phyloP scores from a whole-genome alignment of 2,888 invertebrate species.

The Papilio elwesi region DNA sequence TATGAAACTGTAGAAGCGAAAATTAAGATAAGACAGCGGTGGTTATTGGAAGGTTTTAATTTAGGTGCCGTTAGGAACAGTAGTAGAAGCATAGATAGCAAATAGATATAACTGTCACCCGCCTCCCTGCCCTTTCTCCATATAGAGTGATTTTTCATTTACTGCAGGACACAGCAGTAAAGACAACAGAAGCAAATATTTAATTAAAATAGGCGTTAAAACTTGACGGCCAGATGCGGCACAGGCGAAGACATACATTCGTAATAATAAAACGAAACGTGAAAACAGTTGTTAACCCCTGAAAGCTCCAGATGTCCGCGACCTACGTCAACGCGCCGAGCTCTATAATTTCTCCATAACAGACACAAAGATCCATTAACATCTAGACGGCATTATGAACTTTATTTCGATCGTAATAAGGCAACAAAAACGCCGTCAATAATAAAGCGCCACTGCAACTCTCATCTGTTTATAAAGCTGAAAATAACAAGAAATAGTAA shows the following conservation, averaged over 20 bases:
- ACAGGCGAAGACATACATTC: constrained; percentile 24
- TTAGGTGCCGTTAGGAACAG: no score
- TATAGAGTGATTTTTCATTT: constrained; percentile 24
- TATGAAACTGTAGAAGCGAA: no score
- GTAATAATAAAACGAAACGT: constrained; percentile 37
- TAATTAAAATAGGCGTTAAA: constrained; percentile 35
- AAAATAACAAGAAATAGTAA: constrained; percentile 63
- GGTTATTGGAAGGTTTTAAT: no score
- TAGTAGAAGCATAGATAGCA: no score
- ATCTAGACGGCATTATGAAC: constrained; percentile 45
- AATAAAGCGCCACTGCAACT: constrained; percentile 16
- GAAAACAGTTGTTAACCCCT: constrained; percentile 38
- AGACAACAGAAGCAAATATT: constrained; percentile 9
- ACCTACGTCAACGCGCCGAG: constrained; percentile 67
- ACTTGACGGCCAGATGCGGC: constrained; percentile 13
- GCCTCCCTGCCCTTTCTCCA: neutral
- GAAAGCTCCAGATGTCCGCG: constrained; percentile 66
- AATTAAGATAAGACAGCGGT: no score
- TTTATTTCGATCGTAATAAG: constrained; percentile 22
- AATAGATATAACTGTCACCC: no score
- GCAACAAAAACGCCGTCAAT: neutral
- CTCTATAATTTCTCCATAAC: constrained; percentile 40
- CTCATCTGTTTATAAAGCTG: constrained; percentile 45
- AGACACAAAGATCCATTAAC: constrained; percentile 46
- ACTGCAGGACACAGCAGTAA: neutral